A percentile compares a stretch with the other conserved stretches of the same genome.
phyloP scores from a whole-genome alignment of 2,888 invertebrate genomes.

The Coelogynopora nodosa region DNA sequence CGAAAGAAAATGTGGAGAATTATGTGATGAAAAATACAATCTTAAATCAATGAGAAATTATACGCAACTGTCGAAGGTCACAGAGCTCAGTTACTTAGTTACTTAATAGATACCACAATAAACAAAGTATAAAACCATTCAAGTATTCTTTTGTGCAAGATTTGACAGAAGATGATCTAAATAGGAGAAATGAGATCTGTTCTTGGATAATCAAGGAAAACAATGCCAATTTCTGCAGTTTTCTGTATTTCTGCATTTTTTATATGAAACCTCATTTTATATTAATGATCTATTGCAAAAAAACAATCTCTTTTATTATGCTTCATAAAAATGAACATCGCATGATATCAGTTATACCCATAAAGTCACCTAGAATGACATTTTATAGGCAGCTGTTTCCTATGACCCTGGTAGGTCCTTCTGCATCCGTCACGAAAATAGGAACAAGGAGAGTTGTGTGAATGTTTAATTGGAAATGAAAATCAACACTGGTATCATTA shows the following conservation, averaged over 20 bases:
- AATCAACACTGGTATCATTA: not conserved
- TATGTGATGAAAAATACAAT: not conserved
- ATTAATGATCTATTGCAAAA: not conserved
- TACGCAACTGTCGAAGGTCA: not conserved
- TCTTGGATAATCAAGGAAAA: not conserved
- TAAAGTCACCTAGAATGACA: not conserved
- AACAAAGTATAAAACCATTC: not conserved
- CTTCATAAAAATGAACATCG: not conserved
- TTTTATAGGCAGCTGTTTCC: not conserved
- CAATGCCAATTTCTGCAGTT: not conserved
- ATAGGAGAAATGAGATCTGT: not conserved
- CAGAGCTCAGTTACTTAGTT: too few relatives aligned
- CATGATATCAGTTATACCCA: not conserved
- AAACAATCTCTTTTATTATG: not conserved
- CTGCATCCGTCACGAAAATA: not conserved
- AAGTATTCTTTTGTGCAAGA: not conserved
- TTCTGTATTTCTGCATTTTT: not conserved
- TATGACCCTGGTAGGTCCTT: not conserved
- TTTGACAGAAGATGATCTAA: not conserved
- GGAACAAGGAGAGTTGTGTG: not conserved
- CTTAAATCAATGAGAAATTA: not conserved
- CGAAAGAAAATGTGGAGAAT: not conserved
- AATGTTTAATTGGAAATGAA: too few relatives aligned
- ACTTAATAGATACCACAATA: not conserved
- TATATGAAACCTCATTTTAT: not conserved